These are phyloP conservation scores for Tragopan temminckii DNA, from an alignment of 2,797 vertebrate genomes.

Conservation along the genomic window DNA sequence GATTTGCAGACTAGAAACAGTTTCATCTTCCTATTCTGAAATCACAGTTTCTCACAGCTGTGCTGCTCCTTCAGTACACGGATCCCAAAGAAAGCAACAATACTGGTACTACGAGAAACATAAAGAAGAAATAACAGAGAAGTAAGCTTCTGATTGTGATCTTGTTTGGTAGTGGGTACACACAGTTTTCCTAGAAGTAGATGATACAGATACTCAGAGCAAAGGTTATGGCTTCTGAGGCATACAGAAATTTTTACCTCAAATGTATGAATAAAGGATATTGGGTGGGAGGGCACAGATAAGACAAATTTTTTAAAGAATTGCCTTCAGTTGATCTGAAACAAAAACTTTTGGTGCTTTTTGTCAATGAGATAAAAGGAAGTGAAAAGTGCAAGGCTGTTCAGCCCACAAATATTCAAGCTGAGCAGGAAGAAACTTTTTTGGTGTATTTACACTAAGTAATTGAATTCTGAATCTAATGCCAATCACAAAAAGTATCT, in stretches of 20 bases:
- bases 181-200: slow-evolving; percentile 25
- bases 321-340: neutral
- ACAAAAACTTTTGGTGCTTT: neutral
- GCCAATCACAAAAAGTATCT: neutral
- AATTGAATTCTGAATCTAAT: neutral
- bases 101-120: neutral
- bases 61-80: neutral
- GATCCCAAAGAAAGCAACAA: neutral
- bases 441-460: neutral
- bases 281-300: neutral
- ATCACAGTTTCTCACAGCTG: neutral
- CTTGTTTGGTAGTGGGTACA: neutral
- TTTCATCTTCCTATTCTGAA: slow-evolving; percentile 15
- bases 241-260: neutral
- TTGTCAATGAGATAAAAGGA: slow-evolving; percentile 39
- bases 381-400: neutral
- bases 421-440: neutral
- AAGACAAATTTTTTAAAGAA: slow-evolving; percentile 4
- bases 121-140: neutral
- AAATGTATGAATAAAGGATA: neutral
- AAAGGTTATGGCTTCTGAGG: neutral
- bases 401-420: neutral
- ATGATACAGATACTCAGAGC: neutral
- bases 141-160: slow-evolving; percentile 7
- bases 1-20: neutral